phyloP scores from a whole-genome alignment of 2,113 vertebrate genomes.

The Aramus guarauna region DNA sequence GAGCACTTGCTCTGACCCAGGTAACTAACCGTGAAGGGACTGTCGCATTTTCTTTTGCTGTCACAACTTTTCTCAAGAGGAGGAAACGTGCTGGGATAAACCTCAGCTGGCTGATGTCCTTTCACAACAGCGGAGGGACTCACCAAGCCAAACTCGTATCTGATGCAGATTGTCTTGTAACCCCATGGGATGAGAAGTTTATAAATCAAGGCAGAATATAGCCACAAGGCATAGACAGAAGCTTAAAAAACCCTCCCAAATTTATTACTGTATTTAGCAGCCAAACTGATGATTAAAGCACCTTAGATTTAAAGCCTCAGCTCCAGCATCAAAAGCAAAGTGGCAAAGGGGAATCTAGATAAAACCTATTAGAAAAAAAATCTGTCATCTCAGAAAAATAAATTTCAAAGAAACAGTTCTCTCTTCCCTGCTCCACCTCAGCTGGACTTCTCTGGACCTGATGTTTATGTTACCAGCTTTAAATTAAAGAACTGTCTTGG shows the following conservation, averaged over 20 bases:
- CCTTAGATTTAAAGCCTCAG: slow-evolving; percentile 30
- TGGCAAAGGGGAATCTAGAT: neutral
- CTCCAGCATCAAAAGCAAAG: neutral
- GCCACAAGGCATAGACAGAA: neutral
- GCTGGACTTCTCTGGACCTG: neutral
- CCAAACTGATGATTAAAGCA: slow-evolving; percentile 38
- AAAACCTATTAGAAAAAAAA: neutral
- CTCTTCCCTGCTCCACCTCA: neutral
- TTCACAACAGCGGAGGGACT: neutral
- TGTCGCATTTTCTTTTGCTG: neutral
- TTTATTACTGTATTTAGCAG: slow-evolving; percentile 40
- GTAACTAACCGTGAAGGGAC: neutral
- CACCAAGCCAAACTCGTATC: neutral
- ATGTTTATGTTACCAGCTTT: neutral
- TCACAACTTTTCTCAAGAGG: neutral
- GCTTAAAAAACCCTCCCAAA: neutral
- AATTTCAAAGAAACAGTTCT: neutral
- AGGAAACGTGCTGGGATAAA: neutral
- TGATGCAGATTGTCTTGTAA: neutral
- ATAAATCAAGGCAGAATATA: slow-evolving; percentile 29
- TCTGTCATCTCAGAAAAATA: neutral
- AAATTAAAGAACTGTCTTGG: neutral
- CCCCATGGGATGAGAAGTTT: neutral
- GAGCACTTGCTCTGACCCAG: neutral
- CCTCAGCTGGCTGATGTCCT: neutral